Percentiles rank a stretch among this genome's conserved stretches.
Conservation (phyloP, 2,797 vertebrate species). For the Coreius guichenoti region DNA sequence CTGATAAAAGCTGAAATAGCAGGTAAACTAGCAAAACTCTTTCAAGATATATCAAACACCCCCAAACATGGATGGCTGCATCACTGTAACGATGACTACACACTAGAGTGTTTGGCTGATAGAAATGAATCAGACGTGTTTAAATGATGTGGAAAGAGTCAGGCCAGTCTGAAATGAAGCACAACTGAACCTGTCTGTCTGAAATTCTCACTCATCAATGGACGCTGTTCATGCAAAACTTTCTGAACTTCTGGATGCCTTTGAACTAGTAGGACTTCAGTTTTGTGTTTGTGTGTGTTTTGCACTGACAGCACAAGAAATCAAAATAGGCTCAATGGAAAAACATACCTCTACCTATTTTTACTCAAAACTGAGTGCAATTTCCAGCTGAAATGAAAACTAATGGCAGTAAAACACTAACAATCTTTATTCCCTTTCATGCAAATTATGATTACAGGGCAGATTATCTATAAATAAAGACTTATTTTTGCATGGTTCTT, state of each 20-base stretch:
- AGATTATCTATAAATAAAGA: background rate
- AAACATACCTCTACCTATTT: background rate
- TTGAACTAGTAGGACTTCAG: background rate
- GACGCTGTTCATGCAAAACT: background rate
- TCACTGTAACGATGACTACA: constrained; percentile 29
- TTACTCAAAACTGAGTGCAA: background rate
- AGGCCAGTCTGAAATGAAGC: background rate
- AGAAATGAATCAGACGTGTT: background rate
- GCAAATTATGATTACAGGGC: background rate
- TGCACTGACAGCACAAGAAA: background rate
- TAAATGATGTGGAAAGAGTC: constrained; percentile 14
- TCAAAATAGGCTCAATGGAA: background rate
- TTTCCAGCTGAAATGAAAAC: background rate
- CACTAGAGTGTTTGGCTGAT: background rate
- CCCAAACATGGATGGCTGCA: constrained; percentile 34
- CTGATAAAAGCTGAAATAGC: constrained; percentile 19
- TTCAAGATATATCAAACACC: constrained; percentile 39
- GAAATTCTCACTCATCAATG: too few species aligned
- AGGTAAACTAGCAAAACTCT: constrained; percentile 22
- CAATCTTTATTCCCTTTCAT: too few species aligned
- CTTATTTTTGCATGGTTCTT: background rate
- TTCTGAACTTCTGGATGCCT: background rate
- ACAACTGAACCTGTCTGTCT: background rate
- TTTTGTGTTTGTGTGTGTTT: background rate
- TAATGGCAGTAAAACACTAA: background rate